Evolutionary conservation across 2,888 invertebrate species (phyloP).

Genomic region (Carterocephalus palaemon): DNA sequence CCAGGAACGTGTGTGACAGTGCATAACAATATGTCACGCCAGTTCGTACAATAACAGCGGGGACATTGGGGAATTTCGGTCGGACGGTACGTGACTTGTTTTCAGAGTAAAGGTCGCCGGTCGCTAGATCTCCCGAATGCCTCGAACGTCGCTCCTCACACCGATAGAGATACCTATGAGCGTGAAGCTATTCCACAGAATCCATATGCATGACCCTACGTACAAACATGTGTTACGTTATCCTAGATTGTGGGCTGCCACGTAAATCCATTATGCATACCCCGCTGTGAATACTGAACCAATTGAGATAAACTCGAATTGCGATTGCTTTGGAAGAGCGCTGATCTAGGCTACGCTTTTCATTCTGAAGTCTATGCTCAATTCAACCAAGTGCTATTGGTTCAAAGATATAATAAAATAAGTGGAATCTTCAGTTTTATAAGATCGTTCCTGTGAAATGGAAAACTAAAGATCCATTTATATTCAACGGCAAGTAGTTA

Average conservation of each 20-base stretch:
- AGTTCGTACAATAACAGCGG: conserved; percentile 35
- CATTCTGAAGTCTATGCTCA: conserved; percentile 3
- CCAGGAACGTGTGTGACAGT: conserved; percentile 34
- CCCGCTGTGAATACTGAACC: conserved; percentile 9
- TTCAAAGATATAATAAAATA: conserved; percentile 17
- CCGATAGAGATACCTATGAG: conserved; percentile 23
- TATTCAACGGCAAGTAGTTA: conserved; percentile 10
- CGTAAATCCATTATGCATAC: conserved; percentile 23
- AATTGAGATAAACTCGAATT: conserved; percentile 8
- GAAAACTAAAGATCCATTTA: conserved; percentile 10
- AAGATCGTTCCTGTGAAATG: conserved; percentile 6
- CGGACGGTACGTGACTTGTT: conserved; percentile 36
- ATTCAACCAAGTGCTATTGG: conserved; percentile 13
- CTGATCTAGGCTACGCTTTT: conserved; percentile 5
- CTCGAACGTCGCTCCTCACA: conserved; percentile 26
- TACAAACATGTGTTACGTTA: conserved; percentile 15
- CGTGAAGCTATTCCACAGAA: conserved; percentile 25
- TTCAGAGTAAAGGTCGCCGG: conserved; percentile 24
- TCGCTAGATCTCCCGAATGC: conserved; percentile 24
- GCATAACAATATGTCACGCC: conserved; percentile 35
- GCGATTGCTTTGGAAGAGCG: neutral
- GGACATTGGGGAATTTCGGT: conserved; percentile 33
- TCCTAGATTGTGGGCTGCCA: conserved; percentile 17
- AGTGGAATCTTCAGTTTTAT: conserved; percentile 9
- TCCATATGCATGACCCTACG: conserved; percentile 21